Evolutionary conservation across 2,797 vertebrate genomes (phyloP), one percentile per base, ranked within the genome.

Genomic region (Pempheris klunzingeri): DNA sequence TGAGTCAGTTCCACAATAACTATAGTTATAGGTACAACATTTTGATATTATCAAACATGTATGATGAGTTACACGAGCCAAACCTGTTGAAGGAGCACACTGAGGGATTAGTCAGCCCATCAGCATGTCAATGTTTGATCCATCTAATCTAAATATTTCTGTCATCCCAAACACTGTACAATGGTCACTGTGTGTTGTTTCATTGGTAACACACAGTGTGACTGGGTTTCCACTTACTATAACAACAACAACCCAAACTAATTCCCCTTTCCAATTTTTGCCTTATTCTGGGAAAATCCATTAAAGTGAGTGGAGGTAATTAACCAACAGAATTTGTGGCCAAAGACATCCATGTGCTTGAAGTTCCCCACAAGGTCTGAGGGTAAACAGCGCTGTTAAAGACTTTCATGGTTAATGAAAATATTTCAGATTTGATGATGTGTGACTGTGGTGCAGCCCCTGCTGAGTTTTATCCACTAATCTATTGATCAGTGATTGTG

Each of bases 41-140:
- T 17, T 10, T 39, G 12, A 38, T 38, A 5, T 7, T n/a, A 52
- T 53, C n/a, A 4, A 41, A 72, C 5, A 47, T 13, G 11, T 17
- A 13, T 32, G 44, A 14, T 43, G 36, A n/a, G 15, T 50, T n/a
- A 20, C 7, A 43, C 24, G 6, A 50, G n/a, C n/a, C 5, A 15
- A 50, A 44, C 10, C n/a, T 39, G n/a, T 52, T 50, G 36, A 50
- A 15, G 49, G n/a, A n/a, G n/a, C 39, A 63, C 57, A 39, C 55
- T 8, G 0, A 57, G 58, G 57, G 38, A 32, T 63, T 59, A 53
- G 55, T 67, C 64, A 32, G 18, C 22, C 20, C 28, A 55, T 59
- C 46, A 39, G 55, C 57, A 61, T 46, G 28, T n/a, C 69, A 50
- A 73, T 34, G 79, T 80, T 78, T 83, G 69, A 71, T 58, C 63